phyloP scores from a whole-genome alignment of 1,140 invertebrate genomes.

The Gyrodactylus salaris region DNA sequence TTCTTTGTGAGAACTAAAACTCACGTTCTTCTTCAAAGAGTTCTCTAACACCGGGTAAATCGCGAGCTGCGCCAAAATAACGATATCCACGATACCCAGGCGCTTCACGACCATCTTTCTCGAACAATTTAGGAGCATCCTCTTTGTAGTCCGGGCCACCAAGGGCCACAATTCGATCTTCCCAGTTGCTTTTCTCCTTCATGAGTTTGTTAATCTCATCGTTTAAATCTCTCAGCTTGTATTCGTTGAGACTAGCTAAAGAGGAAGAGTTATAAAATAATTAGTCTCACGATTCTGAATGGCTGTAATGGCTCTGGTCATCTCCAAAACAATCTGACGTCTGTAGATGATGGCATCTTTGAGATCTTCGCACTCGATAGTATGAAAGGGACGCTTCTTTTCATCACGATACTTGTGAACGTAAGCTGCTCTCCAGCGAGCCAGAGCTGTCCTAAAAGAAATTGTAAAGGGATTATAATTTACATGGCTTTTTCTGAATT shows the following conservation, averaged over 20 bases:
- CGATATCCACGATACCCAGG: slow-evolving; percentile 82
- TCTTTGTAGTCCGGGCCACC: slow-evolving; percentile 67
- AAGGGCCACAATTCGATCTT: slow-evolving; percentile 62
- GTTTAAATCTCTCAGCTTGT: slow-evolving; percentile 76
- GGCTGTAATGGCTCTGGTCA: slow-evolving; percentile 88
- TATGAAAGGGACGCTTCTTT: slow-evolving; percentile 54
- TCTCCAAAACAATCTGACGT: slow-evolving; percentile 70
- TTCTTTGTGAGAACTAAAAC: no score
- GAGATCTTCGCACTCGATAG: slow-evolving; percentile 58
- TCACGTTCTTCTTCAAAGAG: slow-evolving; percentile 64
- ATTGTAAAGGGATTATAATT: not conserved
- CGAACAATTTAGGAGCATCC: slow-evolving; percentile 62
- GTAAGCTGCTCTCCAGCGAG: slow-evolving; percentile 67
- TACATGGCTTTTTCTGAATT: not conserved
- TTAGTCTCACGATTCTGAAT: slow-evolving; percentile 51
- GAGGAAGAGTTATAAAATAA: slow-evolving; percentile 10
- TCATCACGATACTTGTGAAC: slow-evolving; percentile 31
- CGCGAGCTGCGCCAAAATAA: slow-evolving; percentile 87
- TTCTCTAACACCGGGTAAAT: slow-evolving; percentile 78
- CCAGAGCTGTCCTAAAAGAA: slow-evolving; percentile 46
- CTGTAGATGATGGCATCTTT: slow-evolving; percentile 69
- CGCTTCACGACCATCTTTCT: slow-evolving; percentile 66
- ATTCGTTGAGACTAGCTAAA: slow-evolving; percentile 74
- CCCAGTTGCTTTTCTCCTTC: slow-evolving; percentile 72
- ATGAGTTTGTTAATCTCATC: slow-evolving; percentile 96